Percentiles rank a stretch among this genome's conserved stretches.
Evolutionary conservation across 2,113 vertebrate genomes (phyloP).

Genomic region (Lophochroa leadbeateri): DNA sequence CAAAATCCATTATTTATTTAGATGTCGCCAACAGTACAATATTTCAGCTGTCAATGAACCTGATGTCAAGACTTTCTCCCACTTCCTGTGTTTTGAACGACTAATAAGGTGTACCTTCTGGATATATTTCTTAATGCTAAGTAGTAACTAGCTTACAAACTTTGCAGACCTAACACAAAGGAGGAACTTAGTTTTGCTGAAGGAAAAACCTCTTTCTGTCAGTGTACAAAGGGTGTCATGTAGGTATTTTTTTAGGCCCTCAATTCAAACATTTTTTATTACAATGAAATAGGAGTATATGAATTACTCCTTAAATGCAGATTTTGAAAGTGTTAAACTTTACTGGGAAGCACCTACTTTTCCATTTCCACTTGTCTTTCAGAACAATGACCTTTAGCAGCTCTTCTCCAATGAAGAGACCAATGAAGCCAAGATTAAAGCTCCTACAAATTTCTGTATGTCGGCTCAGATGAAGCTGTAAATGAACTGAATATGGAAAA

Average conservation of each 20-base stretch:
- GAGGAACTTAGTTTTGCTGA: not conserved
- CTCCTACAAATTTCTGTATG: not conserved
- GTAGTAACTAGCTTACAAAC: not conserved
- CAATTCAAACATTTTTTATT: not conserved
- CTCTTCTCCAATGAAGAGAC: not conserved
- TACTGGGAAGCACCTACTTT: not conserved
- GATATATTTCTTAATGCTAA: not conserved
- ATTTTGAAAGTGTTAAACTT: not conserved
- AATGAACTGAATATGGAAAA: not conserved
- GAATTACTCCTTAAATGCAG: not conserved
- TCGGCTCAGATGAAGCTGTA: not conserved
- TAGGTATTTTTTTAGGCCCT: not conserved
- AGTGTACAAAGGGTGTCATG: not conserved
- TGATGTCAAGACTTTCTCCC: conserved; percentile 17
- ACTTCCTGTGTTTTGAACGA: conserved; percentile 31
- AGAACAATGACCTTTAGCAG: not conserved
- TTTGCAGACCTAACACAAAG: not conserved
- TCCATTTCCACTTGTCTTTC: not conserved
- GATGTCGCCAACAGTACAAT: conserved; percentile 13
- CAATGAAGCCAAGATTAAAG: not conserved
- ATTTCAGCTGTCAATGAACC: conserved; percentile 36
- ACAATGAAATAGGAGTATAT: not conserved
- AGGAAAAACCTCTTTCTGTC: not conserved
- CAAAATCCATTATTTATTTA: conserved; percentile 44
- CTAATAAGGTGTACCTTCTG: not conserved